Evolutionary conservation across 2,888 invertebrate species (phyloP).

Genomic region (Agonopterix arenella): DNA sequence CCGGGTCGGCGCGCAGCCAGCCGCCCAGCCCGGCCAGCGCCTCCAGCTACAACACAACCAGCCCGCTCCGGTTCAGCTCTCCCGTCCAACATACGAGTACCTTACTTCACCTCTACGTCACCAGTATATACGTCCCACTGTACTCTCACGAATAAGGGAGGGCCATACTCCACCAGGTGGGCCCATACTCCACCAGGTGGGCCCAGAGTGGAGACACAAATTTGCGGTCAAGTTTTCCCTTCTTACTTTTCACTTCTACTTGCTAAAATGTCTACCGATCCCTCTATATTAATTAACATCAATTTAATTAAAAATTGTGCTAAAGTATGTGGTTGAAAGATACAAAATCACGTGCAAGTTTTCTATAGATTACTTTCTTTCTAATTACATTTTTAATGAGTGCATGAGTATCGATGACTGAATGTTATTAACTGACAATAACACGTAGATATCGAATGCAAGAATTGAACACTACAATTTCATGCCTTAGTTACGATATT

Average conservation of each 20-base stretch:
- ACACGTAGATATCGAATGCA: neutral
- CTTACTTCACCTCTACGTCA: neutral
- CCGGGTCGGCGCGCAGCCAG: constrained; percentile 68
- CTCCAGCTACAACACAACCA: constrained; percentile 73
- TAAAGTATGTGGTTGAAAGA: too few species aligned
- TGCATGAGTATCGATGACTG: constrained; percentile 7
- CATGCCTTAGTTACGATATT: constrained; percentile 63
- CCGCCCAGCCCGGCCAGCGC: constrained; percentile 72
- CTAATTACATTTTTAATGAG: neutral
- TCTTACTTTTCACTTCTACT: too few species aligned
- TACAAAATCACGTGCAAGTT: neutral
- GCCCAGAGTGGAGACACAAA: too few species aligned
- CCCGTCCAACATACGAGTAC: neutral
- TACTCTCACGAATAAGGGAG: too few species aligned
- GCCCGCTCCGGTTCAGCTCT: constrained; percentile 28
- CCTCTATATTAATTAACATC: too few species aligned
- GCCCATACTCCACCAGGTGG: too few species aligned
- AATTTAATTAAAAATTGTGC: too few species aligned
- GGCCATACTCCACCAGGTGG: too few species aligned
- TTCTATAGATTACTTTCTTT: neutral
- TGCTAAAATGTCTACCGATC: too few species aligned
- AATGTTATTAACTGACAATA: constrained; percentile 2
- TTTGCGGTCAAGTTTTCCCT: too few species aligned
- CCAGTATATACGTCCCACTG: too few species aligned
- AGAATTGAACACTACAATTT: constrained; percentile 8